Percentiles rank a stretch among this genome's conserved stretches.
Evolutionary conservation across 2,888 invertebrate species (phyloP).

Genomic region (Lordiphosa fenestrarum): DNA sequence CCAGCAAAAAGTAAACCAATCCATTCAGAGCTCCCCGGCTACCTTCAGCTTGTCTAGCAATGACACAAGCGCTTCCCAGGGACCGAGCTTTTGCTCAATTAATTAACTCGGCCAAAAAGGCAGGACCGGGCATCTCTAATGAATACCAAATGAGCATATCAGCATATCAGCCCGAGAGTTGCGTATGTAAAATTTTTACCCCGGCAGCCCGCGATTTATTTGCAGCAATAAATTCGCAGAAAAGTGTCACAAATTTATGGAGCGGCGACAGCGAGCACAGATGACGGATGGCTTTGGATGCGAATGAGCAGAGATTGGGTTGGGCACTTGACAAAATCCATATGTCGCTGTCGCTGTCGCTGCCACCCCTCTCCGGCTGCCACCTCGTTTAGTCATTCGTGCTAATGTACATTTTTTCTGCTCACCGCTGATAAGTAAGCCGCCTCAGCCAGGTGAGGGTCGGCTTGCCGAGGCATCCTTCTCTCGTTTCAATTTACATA

Average conservation of each 20-base stretch:
- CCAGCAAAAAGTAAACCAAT: constrained; percentile 42
- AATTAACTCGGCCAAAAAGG: constrained; percentile 61
- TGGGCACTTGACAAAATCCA: constrained; percentile 37
- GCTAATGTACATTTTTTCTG: constrained; percentile 60
- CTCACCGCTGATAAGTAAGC: constrained; percentile 47
- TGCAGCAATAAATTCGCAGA: constrained; percentile 64
- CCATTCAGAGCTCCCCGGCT: constrained; percentile 39
- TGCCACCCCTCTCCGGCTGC: constrained; percentile 1
- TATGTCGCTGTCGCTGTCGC: constrained; percentile 31
- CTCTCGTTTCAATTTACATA: constrained; percentile 74
- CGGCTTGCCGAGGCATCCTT: constrained; percentile 28
- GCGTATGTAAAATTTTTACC: constrained; percentile 32
- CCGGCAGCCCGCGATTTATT: constrained; percentile 64
- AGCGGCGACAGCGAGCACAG: constrained; percentile 54
- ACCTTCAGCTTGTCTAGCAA: neutral
- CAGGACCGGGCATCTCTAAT: constrained; percentile 53
- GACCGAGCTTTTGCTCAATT: constrained; percentile 58
- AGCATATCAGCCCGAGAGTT: constrained; percentile 17
- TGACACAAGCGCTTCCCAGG: constrained; percentile 10
- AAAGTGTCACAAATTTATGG: constrained; percentile 76
- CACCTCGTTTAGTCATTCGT: constrained; percentile 51
- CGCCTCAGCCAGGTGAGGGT: constrained; percentile 41
- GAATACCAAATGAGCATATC: constrained; percentile 70
- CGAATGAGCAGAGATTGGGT: constrained; percentile 33
- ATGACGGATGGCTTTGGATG: constrained; percentile 59